Evolutionary conservation across 92 coral and sea anemone genomes (phyloP).

Genomic region (Porites cylindrica): DNA sequence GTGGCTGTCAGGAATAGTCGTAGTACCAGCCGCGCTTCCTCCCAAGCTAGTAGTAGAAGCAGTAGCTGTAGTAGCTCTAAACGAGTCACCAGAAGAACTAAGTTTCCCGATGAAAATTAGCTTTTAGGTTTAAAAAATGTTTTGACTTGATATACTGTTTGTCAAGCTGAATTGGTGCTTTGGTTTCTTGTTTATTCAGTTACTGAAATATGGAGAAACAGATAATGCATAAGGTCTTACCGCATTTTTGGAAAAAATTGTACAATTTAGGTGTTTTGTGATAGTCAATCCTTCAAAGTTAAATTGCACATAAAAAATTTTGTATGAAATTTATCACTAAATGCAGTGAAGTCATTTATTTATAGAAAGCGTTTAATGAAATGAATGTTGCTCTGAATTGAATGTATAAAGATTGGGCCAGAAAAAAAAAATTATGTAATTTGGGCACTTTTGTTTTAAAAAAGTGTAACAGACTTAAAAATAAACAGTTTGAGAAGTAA

Average conservation of each 20-base stretch:
- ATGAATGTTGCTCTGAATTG: slow-evolving; percentile 24
- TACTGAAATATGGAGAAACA: not conserved
- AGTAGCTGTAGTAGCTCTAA: slow-evolving; percentile 83
- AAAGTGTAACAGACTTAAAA: slow-evolving; percentile 31
- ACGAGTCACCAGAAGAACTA: slow-evolving; percentile 64
- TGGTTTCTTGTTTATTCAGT: not conserved
- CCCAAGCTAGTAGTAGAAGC: slow-evolving; percentile 80
- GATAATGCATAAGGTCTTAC: no score
- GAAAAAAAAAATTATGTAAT: slow-evolving; percentile 30
- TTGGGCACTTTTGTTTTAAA: slow-evolving; percentile 47
- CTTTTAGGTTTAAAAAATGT: not conserved
- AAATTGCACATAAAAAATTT: slow-evolving; percentile 36
- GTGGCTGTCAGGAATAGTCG: slow-evolving; percentile 73
- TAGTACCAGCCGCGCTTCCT: slow-evolving; percentile 59
- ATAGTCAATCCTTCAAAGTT: not conserved
- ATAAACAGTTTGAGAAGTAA: slow-evolving; percentile 32
- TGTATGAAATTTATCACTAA: slow-evolving; percentile 23
- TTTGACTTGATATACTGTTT: not conserved
- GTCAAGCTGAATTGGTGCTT: not conserved
- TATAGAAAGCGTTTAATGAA: slow-evolving; percentile 24
- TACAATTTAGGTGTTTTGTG: not conserved
- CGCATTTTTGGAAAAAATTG: not conserved
- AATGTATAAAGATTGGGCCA: slow-evolving; percentile 17
- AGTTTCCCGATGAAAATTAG: slow-evolving; percentile 44
- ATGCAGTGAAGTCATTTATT: slow-evolving; percentile 27